phyloP scores from a whole-genome alignment of 2,797 vertebrate genomes.

The Amniataba percoides region DNA sequence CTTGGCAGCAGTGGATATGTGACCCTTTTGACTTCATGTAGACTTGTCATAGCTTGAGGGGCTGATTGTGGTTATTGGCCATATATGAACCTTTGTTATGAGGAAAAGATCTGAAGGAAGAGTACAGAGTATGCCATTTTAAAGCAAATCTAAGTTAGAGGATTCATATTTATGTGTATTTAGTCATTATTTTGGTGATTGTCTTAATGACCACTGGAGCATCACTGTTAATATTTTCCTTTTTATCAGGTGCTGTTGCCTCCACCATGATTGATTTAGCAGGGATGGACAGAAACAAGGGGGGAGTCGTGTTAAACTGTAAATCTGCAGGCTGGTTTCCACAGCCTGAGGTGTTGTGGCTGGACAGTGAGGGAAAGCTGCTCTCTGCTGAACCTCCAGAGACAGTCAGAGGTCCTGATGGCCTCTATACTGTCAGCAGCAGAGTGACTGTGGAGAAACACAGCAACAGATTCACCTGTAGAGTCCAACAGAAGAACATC shows the following conservation, averaged over 20 bases:
- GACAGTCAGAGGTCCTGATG: constrained; percentile 15
- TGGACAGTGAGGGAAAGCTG: background rate
- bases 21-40: no score
- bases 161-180: no score
- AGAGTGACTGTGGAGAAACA: constrained; percentile 21
- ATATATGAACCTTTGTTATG: no score
- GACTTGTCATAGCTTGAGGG: no score
- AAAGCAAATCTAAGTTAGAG: no score
- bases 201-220: no score
- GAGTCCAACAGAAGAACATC: constrained; percentile 22
- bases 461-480: constrained; percentile 1
- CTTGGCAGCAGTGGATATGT: no score
- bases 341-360: constrained; percentile 6
- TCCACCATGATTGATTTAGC: background rate
- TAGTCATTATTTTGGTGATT: no score
- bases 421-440: constrained; percentile 23
- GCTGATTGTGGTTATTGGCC: no score
- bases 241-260: constrained; percentile 16
- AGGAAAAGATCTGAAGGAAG: no score
- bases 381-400: background rate
- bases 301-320: background rate
- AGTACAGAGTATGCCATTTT: no score
- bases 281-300: background rate
- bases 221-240: no score
- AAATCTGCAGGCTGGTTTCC: constrained; percentile 2